Evolutionary conservation across 2,888 invertebrate species (phyloP).

Genomic region (Eretmocerus hayati): DNA sequence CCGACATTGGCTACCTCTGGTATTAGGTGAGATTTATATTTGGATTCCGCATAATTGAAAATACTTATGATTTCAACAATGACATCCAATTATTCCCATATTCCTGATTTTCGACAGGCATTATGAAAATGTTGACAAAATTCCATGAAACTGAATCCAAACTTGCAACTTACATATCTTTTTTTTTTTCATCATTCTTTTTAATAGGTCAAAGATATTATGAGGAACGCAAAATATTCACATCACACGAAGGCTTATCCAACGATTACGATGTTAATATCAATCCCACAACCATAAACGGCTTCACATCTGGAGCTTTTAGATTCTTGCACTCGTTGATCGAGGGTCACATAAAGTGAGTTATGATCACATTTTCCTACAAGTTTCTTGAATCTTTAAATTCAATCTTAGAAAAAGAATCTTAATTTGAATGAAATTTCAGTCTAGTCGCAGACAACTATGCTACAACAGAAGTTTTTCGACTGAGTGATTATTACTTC

Average conservation of each 20-base stretch:
- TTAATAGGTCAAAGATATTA: constrained; percentile 9
- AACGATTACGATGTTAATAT: constrained; percentile 50
- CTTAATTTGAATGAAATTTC: not conserved
- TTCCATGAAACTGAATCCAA: too few species aligned
- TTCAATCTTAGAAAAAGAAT: too few species aligned
- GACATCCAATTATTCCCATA: too few species aligned
- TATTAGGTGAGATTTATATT: constrained; percentile 43
- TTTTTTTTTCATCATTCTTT: not conserved
- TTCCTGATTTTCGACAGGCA: too few species aligned
- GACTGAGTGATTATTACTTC: constrained; percentile 54
- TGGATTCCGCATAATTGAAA: not conserved
- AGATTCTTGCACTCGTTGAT: constrained; percentile 60
- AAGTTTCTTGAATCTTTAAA: not conserved
- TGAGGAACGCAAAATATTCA: constrained; percentile 1
- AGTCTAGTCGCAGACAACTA: constrained; percentile 17
- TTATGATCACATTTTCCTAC: not conserved
- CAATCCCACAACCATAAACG: constrained; percentile 55
- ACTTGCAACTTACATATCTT: too few species aligned
- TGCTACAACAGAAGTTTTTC: constrained; percentile 25
- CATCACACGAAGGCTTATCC: constrained; percentile 1
- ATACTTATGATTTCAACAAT: too few species aligned
- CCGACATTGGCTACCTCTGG: constrained; percentile 53
- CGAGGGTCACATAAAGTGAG: constrained; percentile 43
- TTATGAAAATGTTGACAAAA: too few species aligned
- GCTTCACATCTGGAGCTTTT: constrained; percentile 60